Conservation (phyloP, 2,113 vertebrate genomes). For the Pipa parva region DNA sequence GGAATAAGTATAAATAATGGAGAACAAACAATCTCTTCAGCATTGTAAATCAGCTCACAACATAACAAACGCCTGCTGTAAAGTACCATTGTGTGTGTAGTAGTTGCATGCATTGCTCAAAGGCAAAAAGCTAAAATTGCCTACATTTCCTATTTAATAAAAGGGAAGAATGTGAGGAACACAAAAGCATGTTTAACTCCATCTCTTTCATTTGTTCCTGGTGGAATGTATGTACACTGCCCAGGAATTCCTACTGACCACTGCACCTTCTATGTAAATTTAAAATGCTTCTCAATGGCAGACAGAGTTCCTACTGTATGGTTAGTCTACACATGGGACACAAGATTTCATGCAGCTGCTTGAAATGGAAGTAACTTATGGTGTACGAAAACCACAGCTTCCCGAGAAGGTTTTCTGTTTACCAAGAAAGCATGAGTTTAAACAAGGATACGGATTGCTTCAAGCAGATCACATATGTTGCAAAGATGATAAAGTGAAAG, state of each 20-base stretch:
- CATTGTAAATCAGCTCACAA: too few relatives aligned
- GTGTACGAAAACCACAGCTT: slow-evolving; percentile 56
- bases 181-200: too few relatives aligned
- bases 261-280: not conserved
- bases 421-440: slow-evolving; percentile 52
- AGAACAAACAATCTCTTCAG: too few relatives aligned
- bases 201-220: too few relatives aligned
- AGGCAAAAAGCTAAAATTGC: too few relatives aligned
- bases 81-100: too few relatives aligned
- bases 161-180: too few relatives aligned
- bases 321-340: not conserved
- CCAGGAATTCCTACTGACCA: not conserved
- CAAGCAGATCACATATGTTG: not conserved
- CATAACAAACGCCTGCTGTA: too few relatives aligned
- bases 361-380: slow-evolving; percentile 53
- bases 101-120: too few relatives aligned
- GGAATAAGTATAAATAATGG: too few relatives aligned
- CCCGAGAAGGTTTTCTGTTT: slow-evolving; percentile 58
- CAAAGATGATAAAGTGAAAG: too few relatives aligned
- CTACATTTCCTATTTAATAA: too few relatives aligned
- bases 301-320: slow-evolving; percentile 6
- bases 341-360: slow-evolving; percentile 45
- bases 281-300: slow-evolving; percentile 18
- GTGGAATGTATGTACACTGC: not conserved
- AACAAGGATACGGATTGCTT: slow-evolving; percentile 48